These are phyloP conservation scores for Sminthurides aquaticus DNA, from an alignment of 2,888 invertebrate species.

Conservation along the genomic window DNA sequence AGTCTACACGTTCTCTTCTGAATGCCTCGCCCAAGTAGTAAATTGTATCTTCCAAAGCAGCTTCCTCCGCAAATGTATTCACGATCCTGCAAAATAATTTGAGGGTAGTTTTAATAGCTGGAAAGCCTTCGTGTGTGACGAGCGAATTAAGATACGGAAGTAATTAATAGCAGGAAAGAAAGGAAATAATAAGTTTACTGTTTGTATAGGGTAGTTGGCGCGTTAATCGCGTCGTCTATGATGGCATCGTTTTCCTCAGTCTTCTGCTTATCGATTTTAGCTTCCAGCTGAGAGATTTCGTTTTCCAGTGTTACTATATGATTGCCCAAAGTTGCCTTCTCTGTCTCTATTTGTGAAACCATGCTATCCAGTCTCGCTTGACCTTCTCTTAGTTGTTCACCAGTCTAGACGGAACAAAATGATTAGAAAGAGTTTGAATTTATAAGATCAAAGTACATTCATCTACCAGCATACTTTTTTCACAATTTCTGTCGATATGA, in stretches of 20 bases:
- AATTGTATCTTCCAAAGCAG: slow-evolving; percentile 95
- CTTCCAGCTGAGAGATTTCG: slow-evolving; percentile 33
- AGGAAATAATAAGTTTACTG: too few relatives aligned
- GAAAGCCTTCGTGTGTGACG: too few relatives aligned
- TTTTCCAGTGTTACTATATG: slow-evolving; percentile 32
- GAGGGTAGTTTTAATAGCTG: too few relatives aligned
- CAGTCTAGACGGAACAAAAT: slow-evolving; percentile 26
- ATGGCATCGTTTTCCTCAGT: slow-evolving; percentile 78
- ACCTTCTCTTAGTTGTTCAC: slow-evolving; percentile 36
- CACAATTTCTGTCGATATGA: slow-evolving; percentile 39
- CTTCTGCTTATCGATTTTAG: slow-evolving; percentile 55
- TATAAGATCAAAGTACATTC: too few relatives aligned
- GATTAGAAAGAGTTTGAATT: neutral
- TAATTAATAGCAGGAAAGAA: too few relatives aligned
- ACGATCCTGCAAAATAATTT: slow-evolving; percentile 61
- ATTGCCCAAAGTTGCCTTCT: slow-evolving; percentile 51
- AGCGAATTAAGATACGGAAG: too few relatives aligned
- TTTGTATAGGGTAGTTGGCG: slow-evolving; percentile 89
- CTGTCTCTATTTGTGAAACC: slow-evolving; percentile 65
- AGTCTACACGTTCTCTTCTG: slow-evolving; percentile 81
- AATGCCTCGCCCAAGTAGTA: slow-evolving; percentile 95
- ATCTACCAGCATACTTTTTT: too few relatives aligned
- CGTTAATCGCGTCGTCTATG: slow-evolving; percentile 93
- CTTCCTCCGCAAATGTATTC: slow-evolving; percentile 93
- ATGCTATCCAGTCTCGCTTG: slow-evolving; percentile 66